These are phyloP conservation scores for Cercopithecus mitis DNA, from an alignment of 2,797 vertebrate genomes.

Conservation along the genomic window DNA sequence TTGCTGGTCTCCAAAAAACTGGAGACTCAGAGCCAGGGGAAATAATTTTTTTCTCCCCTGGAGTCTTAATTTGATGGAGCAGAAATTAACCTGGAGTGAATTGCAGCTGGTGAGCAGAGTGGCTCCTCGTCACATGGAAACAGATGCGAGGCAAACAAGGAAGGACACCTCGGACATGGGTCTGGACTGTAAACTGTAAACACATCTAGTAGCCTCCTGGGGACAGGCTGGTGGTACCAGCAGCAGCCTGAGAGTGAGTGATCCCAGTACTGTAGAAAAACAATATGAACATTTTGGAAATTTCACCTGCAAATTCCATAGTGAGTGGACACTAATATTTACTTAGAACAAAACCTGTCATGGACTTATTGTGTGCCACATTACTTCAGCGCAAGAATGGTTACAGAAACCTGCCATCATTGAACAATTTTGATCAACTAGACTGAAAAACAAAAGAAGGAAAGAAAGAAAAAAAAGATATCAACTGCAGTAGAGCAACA, in stretches of 20 bases:
- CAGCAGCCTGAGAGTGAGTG: neutral
- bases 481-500: neutral
- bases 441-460: neutral
- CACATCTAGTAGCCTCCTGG: neutral
- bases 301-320: neutral
- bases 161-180: neutral
- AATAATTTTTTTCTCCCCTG: neutral
- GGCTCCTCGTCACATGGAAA: neutral
- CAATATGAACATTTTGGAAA: neutral
- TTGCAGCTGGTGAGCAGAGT: neutral
- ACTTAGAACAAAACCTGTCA: neutral
- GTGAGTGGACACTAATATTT: neutral
- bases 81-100: neutral
- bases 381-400: neutral
- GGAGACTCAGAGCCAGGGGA: neutral
- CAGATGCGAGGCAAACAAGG: neutral
- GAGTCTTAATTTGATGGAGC: neutral
- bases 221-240: neutral
- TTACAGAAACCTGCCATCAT: neutral
- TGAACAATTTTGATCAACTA: neutral
- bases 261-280: neutral
- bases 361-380: neutral
- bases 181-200: neutral
- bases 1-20: neutral
- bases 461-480: neutral